Conservation (phyloP, 2,888 invertebrate species). For the Arctia plantaginis region DNA sequence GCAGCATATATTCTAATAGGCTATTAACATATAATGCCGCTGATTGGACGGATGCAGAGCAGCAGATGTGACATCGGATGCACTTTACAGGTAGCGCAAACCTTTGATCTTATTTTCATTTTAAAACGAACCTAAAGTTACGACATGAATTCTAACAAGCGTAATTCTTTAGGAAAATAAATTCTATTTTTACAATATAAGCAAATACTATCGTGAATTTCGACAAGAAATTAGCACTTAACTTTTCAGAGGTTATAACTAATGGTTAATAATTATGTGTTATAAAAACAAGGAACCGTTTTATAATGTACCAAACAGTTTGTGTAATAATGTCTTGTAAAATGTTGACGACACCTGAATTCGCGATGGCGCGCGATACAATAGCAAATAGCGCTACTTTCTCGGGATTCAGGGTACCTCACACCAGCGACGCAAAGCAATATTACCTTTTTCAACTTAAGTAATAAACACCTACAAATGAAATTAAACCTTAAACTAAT, state of each 20-base stretch:
- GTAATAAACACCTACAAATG: slow-evolving; percentile 18
- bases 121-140: background rate
- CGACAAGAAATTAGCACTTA: background rate
- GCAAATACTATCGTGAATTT: background rate
- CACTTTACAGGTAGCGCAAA: slow-evolving; percentile 60
- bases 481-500: slow-evolving; percentile 49
- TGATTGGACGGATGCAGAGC: slow-evolving; percentile 87
- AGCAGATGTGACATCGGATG: slow-evolving; percentile 77
- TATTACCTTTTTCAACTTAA: slow-evolving; percentile 41
- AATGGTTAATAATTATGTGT: background rate
- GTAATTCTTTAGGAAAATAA: background rate
- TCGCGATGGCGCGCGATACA: slow-evolving; percentile 84
- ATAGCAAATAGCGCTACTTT: slow-evolving; percentile 86
- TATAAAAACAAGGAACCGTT: background rate
- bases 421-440: slow-evolving; percentile 70
- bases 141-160: background rate
- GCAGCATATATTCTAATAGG: slow-evolving; percentile 84
- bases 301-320: background rate
- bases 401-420: slow-evolving; percentile 81
- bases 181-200: background rate
- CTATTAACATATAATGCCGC: slow-evolving; percentile 87
- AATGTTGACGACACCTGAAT: slow-evolving; percentile 64
- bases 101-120: slow-evolving; percentile 47
- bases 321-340: background rate
- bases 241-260: background rate